These are phyloP conservation scores for Eueides isabella DNA, from an alignment of 1,140 invertebrate species.

Conservation along the genomic window DNA sequence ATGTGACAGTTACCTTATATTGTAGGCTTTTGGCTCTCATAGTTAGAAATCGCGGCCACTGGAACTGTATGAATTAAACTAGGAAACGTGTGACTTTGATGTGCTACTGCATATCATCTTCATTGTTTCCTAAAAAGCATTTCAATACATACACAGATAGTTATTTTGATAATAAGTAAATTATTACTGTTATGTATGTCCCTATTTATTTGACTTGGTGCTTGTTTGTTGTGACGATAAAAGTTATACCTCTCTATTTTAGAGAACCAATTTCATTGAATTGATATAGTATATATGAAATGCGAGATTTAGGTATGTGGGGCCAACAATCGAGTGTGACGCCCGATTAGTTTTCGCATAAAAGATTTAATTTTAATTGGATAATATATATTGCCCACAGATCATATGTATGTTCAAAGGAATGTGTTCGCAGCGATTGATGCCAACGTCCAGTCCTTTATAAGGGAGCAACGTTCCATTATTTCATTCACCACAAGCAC, in stretches of 20 bases:
- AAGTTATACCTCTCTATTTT: no score
- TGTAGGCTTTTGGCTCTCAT: constrained; percentile 50
- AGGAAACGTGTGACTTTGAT: constrained; percentile 41
- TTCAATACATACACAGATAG: constrained; percentile 9
- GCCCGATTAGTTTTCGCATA: no score
- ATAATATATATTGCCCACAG: no score
- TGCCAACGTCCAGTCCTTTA: no score
- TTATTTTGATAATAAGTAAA: neutral
- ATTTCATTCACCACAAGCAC: no score
- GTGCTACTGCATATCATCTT: constrained; percentile 45
- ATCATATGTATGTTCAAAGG: no score
- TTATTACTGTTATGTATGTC: neutral
- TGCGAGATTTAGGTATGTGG: no score
- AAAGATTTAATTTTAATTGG: no score
- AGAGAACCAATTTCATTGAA: no score
- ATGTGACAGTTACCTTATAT: constrained; percentile 36
- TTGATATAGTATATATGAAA: neutral
- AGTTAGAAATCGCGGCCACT: constrained; percentile 56
- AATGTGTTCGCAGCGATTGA: no score
- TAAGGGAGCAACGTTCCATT: no score
- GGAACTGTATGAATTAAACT: constrained; percentile 43
- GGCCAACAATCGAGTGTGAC: no score
- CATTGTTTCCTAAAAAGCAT: constrained; percentile 46
- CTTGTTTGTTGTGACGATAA: neutral
- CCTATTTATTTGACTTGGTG: neutral